Percentiles rank a stretch among this genome's conserved stretches.
phyloP scores from a whole-genome alignment of 2,888 invertebrate genomes.

The Lepeophtheirus nordmannii region DNA sequence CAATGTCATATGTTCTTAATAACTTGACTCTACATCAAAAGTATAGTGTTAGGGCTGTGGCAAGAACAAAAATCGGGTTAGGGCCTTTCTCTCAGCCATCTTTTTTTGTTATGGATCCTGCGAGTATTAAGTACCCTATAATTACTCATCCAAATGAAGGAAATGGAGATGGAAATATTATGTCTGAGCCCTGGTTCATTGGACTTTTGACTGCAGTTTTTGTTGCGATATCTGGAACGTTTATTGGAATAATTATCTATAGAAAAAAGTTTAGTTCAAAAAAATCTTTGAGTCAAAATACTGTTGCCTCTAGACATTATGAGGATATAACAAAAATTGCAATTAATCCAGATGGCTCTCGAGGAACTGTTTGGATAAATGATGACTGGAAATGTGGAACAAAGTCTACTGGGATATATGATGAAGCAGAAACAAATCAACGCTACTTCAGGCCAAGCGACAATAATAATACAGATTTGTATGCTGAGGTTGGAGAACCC shows the following conservation, averaged over 20 bases:
- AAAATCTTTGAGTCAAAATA: neutral
- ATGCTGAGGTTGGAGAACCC: constrained; percentile 17
- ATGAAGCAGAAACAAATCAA: neutral
- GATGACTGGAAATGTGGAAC: constrained; percentile 9
- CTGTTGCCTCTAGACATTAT: neutral
- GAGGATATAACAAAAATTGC: constrained; percentile 4
- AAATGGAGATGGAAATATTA: neutral
- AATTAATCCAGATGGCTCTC: neutral
- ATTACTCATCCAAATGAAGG: neutral
- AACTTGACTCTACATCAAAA: constrained; percentile 66
- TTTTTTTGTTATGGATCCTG: constrained; percentile 42
- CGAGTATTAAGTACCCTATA: neutral
- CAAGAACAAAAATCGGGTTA: constrained; percentile 66
- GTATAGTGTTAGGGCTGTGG: constrained; percentile 60
- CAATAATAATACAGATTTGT: constrained; percentile 4
- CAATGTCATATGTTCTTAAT: constrained; percentile 72
- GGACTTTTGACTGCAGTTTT: neutral
- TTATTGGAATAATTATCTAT: constrained; percentile 15
- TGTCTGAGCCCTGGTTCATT: constrained; percentile 14
- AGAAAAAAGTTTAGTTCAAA: constrained; percentile 10
- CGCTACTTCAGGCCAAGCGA: neutral
- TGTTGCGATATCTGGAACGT: constrained; percentile 3
- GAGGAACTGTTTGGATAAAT: constrained; percentile 15
- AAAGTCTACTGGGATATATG: neutral
- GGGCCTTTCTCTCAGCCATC: constrained; percentile 72